These are phyloP conservation scores for Drosophila subquinaria DNA, from an alignment of 2,888 invertebrate genomes.

Conservation along the genomic window DNA sequence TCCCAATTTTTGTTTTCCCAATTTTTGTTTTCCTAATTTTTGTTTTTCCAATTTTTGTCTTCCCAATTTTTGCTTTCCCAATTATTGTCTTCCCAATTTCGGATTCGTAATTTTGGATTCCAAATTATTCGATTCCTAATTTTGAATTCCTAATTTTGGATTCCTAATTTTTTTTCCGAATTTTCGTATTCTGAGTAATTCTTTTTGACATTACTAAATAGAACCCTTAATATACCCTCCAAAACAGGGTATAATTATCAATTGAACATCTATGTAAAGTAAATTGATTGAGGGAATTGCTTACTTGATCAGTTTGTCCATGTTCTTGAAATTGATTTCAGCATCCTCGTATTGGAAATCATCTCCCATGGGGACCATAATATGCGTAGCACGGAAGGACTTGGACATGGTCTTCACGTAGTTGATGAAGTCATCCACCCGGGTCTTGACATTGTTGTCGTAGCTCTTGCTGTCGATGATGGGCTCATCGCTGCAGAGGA, in stretches of 20 bases:
- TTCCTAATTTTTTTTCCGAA: too few species aligned
- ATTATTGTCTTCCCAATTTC: too few species aligned
- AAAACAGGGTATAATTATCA: background rate
- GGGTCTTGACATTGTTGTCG: constrained; percentile 92
- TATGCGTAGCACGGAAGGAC: constrained; percentile 89
- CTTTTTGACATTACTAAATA: too few species aligned
- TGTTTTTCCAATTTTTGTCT: too few species aligned
- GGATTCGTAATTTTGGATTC: too few species aligned
- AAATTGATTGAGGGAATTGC: constrained; percentile 1
- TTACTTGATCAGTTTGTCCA: constrained; percentile 95
- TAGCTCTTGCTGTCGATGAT: constrained; percentile 94
- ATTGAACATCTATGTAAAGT: background rate
- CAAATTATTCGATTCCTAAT: too few species aligned
- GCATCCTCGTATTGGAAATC: constrained; percentile 95
- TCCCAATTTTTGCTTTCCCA: too few species aligned
- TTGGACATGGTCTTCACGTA: constrained; percentile 87
- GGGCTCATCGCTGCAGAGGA: constrained; percentile 93
- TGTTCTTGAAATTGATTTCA: constrained; percentile 91
- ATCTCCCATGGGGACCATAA: constrained; percentile 96
- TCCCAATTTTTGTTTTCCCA: too few species aligned
- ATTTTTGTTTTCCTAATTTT: too few species aligned
- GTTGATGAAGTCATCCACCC: constrained; percentile 88
- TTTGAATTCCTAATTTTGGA: too few species aligned
- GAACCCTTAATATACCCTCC: too few species aligned
- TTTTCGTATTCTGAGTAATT: too few species aligned